A percentile compares a stretch with the other conserved stretches of the same genome.
Conservation (phyloP, 2,797 vertebrate species). For the Enteromius radiatus region DNA sequence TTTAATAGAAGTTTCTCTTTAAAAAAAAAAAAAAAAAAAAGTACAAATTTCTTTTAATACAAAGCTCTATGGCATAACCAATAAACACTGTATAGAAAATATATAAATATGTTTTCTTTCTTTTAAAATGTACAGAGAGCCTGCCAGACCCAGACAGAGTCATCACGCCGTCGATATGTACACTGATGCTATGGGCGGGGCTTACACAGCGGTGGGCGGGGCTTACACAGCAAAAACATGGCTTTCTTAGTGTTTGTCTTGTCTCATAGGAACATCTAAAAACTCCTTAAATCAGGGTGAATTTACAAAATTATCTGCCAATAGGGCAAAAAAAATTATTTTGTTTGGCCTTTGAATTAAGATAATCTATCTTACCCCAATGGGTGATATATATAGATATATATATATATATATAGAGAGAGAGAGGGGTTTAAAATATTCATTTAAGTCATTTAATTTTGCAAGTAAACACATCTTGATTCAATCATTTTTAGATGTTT, state of each 20-base stretch:
- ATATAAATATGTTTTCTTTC: slow-evolving; percentile 95
- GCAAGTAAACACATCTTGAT: not conserved
- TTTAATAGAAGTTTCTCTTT: slow-evolving; percentile 92
- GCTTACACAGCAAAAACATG: not conserved
- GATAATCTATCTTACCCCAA: too few species aligned
- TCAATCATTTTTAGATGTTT: not conserved
- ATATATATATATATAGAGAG: too few species aligned
- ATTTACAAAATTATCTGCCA: too few species aligned
- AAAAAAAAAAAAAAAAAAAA: slow-evolving; percentile 66
- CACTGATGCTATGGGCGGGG: slow-evolving; percentile 37
- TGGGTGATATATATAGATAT: too few species aligned
- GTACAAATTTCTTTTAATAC: slow-evolving; percentile 93
- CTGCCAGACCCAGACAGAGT: slow-evolving; percentile 66
- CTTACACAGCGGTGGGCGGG: not conserved
- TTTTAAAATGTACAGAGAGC: slow-evolving; percentile 90
- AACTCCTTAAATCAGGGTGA: not conserved
- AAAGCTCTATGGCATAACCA: slow-evolving; percentile 93
- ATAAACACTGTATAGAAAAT: slow-evolving; percentile 97
- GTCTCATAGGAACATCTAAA: not conserved
- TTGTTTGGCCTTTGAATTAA: not conserved
- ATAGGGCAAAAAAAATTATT: not conserved
- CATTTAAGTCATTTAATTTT: too few species aligned
- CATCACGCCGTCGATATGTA: not conserved
- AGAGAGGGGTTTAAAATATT: too few species aligned
- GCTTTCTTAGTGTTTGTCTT: not conserved